Base-by-base conservation (phyloP, 2,888 invertebrate species). In the Allacma fusca region DNA sequence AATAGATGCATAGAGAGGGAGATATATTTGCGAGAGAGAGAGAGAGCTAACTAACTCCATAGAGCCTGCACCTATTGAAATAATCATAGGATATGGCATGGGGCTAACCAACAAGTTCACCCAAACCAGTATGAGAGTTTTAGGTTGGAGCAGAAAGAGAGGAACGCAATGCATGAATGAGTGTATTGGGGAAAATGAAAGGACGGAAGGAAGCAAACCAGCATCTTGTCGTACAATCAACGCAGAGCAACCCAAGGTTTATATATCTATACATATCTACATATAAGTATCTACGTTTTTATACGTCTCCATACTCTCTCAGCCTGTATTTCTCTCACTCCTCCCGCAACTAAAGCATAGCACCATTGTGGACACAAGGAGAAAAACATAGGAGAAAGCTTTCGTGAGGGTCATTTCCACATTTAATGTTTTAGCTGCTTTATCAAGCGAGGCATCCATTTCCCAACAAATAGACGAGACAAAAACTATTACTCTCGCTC, bases 361-460 rank as follows among this genome's bases (percentile, higher is more conserved):
- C 2, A 50, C 50, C 1, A 13, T 50, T 50, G 50, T 50, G 50
- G 4, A 64, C 24, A 64, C 26, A 64, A 64, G 19, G 13, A n/a
- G 28, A 44, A 40, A 69, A 69, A 69, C 40, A 21, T 40, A n/a
- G 29, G 65, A 62, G 74, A 73, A 78, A 78, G 77, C 62, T 74
- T 50, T 26, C 67, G 68, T 67, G 77, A 81, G 81, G 83, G 82
- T 83, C 82, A 83, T 83, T 83, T 81, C 81, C 80, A 81, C 81
- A 83, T 81, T 83, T 82, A 83, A 83, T 83, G 81, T 82, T 78
- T 78, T 81, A 75, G 75, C 75, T 78, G 74, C 71, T 82, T 81
- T 81, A 81, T 82, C 82, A 81, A 82, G 80, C 80, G 83, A 71
- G 80, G 78, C 73, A 26, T 72, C 76, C 73, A 73, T 77, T 67